Base-by-base conservation (phyloP, 1,140 invertebrate genomes). In the Drosophila pseudoananassae region DNA sequence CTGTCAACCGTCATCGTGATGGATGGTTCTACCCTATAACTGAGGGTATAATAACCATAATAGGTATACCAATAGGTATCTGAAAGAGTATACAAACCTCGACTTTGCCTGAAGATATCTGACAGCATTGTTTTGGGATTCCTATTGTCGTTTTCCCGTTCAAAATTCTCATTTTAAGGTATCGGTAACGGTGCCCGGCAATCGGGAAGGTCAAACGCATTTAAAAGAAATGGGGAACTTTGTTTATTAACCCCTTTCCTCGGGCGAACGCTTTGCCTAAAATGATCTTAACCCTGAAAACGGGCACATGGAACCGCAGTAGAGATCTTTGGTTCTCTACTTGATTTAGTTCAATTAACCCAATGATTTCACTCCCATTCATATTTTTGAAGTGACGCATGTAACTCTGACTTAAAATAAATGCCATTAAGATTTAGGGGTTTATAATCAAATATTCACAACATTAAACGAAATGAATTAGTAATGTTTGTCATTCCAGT, bases 1-100 rank as follows among this genome's bases (percentile, higher is more conserved):
- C 45, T 63, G 63, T 66, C 63, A 61, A 23, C n/a, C n/a, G n/a
- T n/a, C n/a, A n/a, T n/a, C 57, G 57, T 66, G 63, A 66, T 63
- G 58, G 64, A 66, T 64, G 58, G 38, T 64, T 25, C 38, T 66
- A 31, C 6, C 14, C 4, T 36, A 36, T 36, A 12, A 4, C 3
- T 12, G 33, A 12, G 31, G 31, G 33, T 36, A 12, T 36, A 4
- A n/a, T 2, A 2, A 33, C 12, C 12, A 12, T 27, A 6, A 27
- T 7, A 5, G 25, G 6, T 27, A 27, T 27, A 27, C 5, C 1
- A 27, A 27, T 27, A 27, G 25, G 25, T 27, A 27, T 33, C 31
- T 36, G 33, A 12, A n/a, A 36, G 33, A 4, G 33, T 36, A 10
- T 36, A n/a, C 3, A 12, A 3, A 4, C 33, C n/a, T 36, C 33